Percentiles rank a stretch among this genome's conserved stretches.
These are phyloP conservation scores for Rhagium mordax DNA, from an alignment of 2,888 invertebrate species.

Conservation along the genomic window DNA sequence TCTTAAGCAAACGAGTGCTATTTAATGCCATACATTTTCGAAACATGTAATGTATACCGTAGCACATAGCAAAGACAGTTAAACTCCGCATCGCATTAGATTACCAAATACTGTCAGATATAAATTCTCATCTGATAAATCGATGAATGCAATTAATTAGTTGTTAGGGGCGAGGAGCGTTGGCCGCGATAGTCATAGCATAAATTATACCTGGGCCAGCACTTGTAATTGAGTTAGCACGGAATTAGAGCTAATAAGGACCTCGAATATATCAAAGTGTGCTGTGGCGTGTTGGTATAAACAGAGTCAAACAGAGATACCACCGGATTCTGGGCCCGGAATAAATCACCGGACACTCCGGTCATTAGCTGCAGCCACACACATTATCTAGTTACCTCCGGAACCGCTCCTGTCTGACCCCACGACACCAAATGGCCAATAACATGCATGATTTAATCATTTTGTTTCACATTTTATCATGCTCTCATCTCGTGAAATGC, in stretches of 20 bases:
- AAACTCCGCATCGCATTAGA: not conserved
- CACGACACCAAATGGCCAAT: constrained; percentile 48
- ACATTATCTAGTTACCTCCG: constrained; percentile 67
- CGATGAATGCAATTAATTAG: constrained; percentile 40
- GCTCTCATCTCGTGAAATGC: not conserved
- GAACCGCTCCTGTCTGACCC: constrained; percentile 57
- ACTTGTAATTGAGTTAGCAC: constrained; percentile 66
- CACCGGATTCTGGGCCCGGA: constrained; percentile 66
- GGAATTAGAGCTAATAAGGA: constrained; percentile 68
- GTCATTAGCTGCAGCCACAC: constrained; percentile 69
- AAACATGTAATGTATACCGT: not conserved
- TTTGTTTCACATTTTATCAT: constrained; percentile 54
- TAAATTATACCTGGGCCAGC: constrained; percentile 61
- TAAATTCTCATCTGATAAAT: constrained; percentile 32
- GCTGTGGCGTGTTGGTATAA: constrained; percentile 60
- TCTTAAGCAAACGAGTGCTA: no score
- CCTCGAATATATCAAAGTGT: constrained; percentile 67
- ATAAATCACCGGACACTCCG: constrained; percentile 70
- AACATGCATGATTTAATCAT: constrained; percentile 59
- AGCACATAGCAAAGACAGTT: not conserved
- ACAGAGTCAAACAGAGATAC: constrained; percentile 62
- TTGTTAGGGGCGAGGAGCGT: constrained; percentile 16
- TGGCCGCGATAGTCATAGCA: constrained; percentile 35
- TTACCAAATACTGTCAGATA: constrained; percentile 15
- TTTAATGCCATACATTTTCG: not conserved